Evolutionary conservation across 2,113 vertebrate genomes (phyloP).

Genomic region (Pteruthius melanotis): DNA sequence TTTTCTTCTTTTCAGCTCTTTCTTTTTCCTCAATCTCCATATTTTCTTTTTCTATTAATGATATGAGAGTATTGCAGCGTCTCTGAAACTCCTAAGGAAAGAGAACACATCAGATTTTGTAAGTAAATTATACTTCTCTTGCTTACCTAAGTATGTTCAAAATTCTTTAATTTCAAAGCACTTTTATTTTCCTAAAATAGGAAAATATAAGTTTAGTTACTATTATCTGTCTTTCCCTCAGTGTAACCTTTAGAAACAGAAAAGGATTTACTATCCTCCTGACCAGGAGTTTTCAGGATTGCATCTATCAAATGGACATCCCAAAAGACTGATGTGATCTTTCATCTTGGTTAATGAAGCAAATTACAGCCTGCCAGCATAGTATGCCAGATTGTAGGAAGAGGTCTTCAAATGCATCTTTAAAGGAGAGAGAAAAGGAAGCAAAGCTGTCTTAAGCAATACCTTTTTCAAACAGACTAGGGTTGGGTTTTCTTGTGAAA

Average conservation of each 20-base stretch:
- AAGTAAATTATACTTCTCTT: not conserved
- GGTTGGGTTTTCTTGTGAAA: not conserved
- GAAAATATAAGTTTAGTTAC: not conserved
- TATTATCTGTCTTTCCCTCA: not conserved
- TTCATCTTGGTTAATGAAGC: not conserved
- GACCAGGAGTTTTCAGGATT: not conserved
- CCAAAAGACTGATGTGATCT: not conserved
- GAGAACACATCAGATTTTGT: constrained; percentile 19
- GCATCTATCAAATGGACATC: not conserved
- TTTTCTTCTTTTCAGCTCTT: constrained; percentile 88
- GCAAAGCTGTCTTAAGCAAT: not conserved
- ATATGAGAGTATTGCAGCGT: constrained; percentile 89
- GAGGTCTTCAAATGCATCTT: not conserved
- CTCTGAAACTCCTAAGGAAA: constrained; percentile 85
- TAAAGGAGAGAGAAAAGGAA: not conserved
- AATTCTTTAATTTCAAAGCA: not conserved
- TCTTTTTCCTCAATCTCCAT: constrained; percentile 91
- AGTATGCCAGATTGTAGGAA: not conserved
- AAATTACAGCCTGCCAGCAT: not conserved
- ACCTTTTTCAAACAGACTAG: not conserved
- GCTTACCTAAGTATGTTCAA: not conserved
- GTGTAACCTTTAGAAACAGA: not conserved
- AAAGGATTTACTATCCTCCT: not conserved
- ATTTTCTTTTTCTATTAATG: constrained; percentile 90
- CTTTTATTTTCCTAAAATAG: not conserved